Percentiles rank a stretch among this genome's conserved stretches.
phyloP scores from a whole-genome alignment of 2,888 invertebrate species.

The Catotricha subobsoleta region DNA sequence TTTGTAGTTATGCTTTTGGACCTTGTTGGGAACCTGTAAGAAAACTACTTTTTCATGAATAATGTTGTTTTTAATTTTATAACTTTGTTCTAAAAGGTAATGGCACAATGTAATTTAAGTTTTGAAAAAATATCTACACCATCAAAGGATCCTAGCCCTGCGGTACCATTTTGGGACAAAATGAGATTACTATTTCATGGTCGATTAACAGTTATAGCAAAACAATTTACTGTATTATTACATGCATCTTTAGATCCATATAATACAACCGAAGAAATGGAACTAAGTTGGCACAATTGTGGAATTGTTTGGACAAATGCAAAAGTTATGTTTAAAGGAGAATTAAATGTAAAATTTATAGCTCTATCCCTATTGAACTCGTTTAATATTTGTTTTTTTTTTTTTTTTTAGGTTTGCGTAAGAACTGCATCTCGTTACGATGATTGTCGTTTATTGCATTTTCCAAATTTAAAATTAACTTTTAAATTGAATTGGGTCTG shows the following conservation, averaged over 20 bases:
- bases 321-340: constrained; percentile 79
- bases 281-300: constrained; percentile 84
- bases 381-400: not conserved
- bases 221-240: constrained; percentile 73
- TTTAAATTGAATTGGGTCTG: constrained; percentile 82
- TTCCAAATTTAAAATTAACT: constrained; percentile 72
- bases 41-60: constrained; percentile 34
- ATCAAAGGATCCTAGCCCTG: constrained; percentile 82
- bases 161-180: constrained; percentile 96
- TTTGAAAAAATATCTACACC: constrained; percentile 77
- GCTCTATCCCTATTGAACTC: not conserved
- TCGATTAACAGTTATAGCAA: constrained; percentile 69
- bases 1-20: constrained; percentile 86
- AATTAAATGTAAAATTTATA: constrained; percentile 52
- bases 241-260: constrained; percentile 96
- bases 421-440: constrained; percentile 98
- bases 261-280: constrained; percentile 98
- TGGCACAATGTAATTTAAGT: constrained; percentile 35
- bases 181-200: constrained; percentile 84
- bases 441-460: constrained; percentile 81
- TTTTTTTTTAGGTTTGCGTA: constrained; percentile 39
- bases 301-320: constrained; percentile 94
- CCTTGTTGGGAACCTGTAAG: constrained; percentile 98
- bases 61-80: not conserved
- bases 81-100: constrained; percentile 10